phyloP scores from a whole-genome alignment of 2,113 vertebrate species.

The Salminus brasiliensis region DNA sequence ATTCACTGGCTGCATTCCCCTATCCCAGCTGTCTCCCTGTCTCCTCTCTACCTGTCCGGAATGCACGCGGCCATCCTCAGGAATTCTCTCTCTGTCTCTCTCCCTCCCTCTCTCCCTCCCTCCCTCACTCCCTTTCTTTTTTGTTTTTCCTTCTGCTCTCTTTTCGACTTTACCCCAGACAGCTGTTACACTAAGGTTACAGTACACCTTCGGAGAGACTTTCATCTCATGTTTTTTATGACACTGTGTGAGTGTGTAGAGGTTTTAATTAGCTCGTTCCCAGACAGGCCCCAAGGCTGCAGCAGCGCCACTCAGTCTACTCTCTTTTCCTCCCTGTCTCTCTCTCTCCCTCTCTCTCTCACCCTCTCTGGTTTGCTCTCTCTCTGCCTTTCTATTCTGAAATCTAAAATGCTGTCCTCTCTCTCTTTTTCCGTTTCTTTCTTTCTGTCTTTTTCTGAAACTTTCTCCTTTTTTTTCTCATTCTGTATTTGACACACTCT shows the following conservation, averaged over 20 bases:
- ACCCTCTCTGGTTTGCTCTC: slow-evolving; percentile 38
- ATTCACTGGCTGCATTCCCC: slow-evolving; percentile 44
- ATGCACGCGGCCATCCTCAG: slow-evolving; percentile 39
- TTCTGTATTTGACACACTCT: neutral
- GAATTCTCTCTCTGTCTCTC: slow-evolving; percentile 43
- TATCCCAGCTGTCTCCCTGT: slow-evolving; percentile 40
- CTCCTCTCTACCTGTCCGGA: slow-evolving; percentile 62
- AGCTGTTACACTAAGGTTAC: slow-evolving; percentile 86
- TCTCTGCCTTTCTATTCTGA: slow-evolving; percentile 38
- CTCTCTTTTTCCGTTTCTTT: too few relatives aligned
- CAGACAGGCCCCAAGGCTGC: slow-evolving; percentile 96
- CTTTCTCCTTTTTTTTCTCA: slow-evolving; percentile 31
- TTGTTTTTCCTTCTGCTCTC: slow-evolving; percentile 42
- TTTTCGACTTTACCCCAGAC: slow-evolving; percentile 73
- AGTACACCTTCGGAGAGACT: slow-evolving; percentile 85
- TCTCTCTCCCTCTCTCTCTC: slow-evolving; percentile 54
- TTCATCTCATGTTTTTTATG: slow-evolving; percentile 96
- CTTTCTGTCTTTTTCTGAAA: neutral
- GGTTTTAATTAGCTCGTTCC: slow-evolving; percentile 94
- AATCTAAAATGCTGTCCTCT: too few relatives aligned
- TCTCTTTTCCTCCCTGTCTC: slow-evolving; percentile 63
- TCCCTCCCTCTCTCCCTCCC: slow-evolving; percentile 54
- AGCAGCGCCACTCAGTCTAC: slow-evolving; percentile 95
- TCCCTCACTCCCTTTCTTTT: slow-evolving; percentile 27
- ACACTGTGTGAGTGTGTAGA: slow-evolving; percentile 91